A percentile compares a stretch with the other conserved stretches of the same genome.
Conservation (phyloP, 2,113 vertebrate genomes). For the Alces alces region DNA sequence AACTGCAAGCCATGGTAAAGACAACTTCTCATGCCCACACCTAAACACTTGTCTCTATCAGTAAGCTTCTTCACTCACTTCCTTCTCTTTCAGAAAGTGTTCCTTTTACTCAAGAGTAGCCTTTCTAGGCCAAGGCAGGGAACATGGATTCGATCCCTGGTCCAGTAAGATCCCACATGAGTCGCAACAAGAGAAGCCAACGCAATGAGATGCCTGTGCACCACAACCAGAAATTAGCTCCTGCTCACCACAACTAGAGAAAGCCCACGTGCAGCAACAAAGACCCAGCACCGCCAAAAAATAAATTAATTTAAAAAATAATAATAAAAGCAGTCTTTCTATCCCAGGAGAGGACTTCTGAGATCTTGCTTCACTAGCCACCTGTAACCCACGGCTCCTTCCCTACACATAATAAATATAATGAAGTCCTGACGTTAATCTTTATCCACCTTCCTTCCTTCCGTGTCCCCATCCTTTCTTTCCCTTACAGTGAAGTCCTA, state of each 20-base stretch:
- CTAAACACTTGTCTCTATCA: background rate
- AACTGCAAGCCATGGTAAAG: background rate
- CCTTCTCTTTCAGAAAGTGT: background rate
- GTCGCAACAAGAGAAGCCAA: background rate
- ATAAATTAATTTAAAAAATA: background rate
- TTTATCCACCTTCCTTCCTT: background rate
- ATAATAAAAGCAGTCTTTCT: background rate
- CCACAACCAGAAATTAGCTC: background rate
- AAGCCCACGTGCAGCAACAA: background rate
- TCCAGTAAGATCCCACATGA: background rate
- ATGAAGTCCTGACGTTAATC: background rate
- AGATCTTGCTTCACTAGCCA: background rate
- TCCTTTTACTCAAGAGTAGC: background rate
- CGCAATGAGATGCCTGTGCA: accelerated
- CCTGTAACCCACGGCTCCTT: background rate
- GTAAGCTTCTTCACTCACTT: background rate
- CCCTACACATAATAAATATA: background rate
- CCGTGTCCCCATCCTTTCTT: background rate
- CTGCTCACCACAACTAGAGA: background rate
- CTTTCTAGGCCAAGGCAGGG: background rate
- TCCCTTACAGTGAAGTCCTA: background rate
- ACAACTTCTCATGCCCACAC: background rate
- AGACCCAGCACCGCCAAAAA: background rate
- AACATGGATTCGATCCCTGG: background rate
- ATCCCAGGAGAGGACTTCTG: background rate